Conservation (phyloP, 1,140 invertebrate species). For the Palaemon carinicauda region DNA sequence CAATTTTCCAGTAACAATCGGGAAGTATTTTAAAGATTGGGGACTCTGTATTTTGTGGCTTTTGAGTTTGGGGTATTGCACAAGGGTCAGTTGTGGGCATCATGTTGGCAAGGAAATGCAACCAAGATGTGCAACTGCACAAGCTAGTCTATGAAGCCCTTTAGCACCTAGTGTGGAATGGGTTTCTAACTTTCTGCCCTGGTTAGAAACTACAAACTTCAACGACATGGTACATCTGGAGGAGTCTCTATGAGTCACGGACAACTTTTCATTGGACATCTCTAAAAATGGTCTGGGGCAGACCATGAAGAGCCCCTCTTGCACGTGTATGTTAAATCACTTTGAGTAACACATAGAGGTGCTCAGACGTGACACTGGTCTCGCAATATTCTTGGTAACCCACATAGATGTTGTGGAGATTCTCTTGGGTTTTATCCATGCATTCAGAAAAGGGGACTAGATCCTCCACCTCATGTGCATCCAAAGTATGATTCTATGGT, state of each 20-base stretch:
- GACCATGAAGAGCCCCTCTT: background rate
- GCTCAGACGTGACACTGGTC: background rate
- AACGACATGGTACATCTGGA: background rate
- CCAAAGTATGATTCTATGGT: background rate
- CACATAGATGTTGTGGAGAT: background rate
- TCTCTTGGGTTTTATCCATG: background rate
- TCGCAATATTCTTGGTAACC: background rate
- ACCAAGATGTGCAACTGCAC: background rate
- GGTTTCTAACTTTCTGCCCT: background rate
- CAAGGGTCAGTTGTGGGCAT: background rate
- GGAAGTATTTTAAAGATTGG: background rate
- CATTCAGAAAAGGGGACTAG: slow-evolving; percentile 13
- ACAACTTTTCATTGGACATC: too few relatives aligned
- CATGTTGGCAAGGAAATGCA: background rate
- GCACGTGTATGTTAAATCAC: background rate
- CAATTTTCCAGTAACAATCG: background rate
- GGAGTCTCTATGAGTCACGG: background rate
- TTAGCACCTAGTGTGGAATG: background rate
- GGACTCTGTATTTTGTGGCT: background rate
- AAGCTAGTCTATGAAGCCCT: background rate
- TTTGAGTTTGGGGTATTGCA: background rate
- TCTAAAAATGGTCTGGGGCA: background rate
- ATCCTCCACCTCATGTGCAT: background rate
- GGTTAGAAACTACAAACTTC: background rate
- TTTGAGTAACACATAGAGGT: background rate